Percentiles rank a stretch among this genome's conserved stretches.
phyloP scores from a whole-genome alignment of 2,113 vertebrate genomes.

The Sylvilagus bachmani region DNA sequence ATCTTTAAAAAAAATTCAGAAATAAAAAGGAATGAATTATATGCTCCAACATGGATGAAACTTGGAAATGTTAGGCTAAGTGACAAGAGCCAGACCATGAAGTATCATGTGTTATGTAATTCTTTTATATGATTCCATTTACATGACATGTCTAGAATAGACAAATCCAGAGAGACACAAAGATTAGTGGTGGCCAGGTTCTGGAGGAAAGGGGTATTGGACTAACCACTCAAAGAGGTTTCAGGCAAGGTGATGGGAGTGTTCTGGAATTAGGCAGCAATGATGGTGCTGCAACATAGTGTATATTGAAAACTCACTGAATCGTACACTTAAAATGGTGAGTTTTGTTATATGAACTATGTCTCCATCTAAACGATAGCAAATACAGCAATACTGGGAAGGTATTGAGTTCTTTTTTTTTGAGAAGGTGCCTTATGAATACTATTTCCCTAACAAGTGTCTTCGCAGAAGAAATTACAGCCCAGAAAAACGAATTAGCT shows the following conservation, averaged over 20 bases:
- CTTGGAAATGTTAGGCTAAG: not conserved
- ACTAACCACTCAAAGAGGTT: not conserved
- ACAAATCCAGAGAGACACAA: not conserved
- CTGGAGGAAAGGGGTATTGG: not conserved
- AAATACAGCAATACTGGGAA: not conserved
- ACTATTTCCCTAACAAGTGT: not conserved
- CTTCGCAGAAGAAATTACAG: not conserved
- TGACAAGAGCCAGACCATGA: not conserved
- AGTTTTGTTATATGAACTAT: not conserved
- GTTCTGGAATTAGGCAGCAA: not conserved
- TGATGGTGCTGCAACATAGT: not conserved
- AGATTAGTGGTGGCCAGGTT: not conserved
- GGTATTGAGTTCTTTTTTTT: constrained; percentile 20
- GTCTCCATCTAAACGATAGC: not conserved
- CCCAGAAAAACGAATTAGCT: not conserved
- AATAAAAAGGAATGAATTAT: not conserved
- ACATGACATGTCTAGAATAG: not conserved
- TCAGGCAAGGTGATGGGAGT: not conserved
- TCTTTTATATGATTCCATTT: not conserved
- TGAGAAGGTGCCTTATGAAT: not conserved
- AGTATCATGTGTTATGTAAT: not conserved
- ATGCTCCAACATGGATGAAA: not conserved
- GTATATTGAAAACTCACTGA: not conserved
- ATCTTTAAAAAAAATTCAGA: too few relatives aligned
- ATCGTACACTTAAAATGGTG: not conserved